Percentiles rank a stretch among this genome's conserved stretches.
phyloP scores from a whole-genome alignment of 2,797 vertebrate genomes.

The Intellagama lesueurii region DNA sequence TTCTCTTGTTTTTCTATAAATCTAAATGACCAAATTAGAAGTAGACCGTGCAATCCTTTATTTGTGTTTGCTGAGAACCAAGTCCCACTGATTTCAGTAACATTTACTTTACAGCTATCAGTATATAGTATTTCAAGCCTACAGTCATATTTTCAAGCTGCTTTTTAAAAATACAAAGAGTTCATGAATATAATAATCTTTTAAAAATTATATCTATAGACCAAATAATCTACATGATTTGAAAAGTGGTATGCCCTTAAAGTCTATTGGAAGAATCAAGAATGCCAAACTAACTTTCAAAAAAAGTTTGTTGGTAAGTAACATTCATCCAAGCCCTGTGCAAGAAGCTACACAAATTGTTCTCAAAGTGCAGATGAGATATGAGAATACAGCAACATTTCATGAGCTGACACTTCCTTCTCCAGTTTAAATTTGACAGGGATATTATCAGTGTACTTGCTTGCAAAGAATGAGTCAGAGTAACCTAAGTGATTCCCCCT shows the following conservation, averaged over 20 bases:
- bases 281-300: neutral
- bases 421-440: neutral
- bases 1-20: too few relatives aligned
- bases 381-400: neutral
- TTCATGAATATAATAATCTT: neutral
- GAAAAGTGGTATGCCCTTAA: neutral
- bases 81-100: neutral
- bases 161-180: neutral
- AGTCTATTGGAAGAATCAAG: neutral
- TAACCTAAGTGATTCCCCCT: neutral
- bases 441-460: neutral
- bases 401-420: neutral
- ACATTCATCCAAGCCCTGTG: neutral
- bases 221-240: neutral
- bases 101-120: neutral
- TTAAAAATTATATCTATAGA: neutral
- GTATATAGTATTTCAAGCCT: neutral
- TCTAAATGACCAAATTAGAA: neutral
- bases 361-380: neutral
- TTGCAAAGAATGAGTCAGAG: conserved; percentile 17
- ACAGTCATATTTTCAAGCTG: neutral
- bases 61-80: neutral
- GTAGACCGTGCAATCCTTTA: neutral
- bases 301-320: neutral
- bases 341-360: neutral